Evolutionary conservation across 2,888 invertebrate genomes (phyloP).

Genomic region (Callosobruchus maculatus): DNA sequence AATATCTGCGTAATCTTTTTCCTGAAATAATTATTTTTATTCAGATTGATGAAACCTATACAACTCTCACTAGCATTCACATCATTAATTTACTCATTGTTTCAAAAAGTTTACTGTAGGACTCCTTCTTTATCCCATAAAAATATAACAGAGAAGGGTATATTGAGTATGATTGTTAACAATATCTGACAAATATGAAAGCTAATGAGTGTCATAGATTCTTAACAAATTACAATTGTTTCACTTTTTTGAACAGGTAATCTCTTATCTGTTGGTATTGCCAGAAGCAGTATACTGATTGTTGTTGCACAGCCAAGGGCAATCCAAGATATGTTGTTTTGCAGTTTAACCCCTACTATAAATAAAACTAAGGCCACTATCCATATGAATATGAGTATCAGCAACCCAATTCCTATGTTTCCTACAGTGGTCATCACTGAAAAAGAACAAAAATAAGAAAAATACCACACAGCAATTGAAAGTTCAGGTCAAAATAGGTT

Average conservation of each 20-base stretch:
- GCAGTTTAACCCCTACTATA: conserved; percentile 62
- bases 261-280: conserved; percentile 54
- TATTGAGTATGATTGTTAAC: not conserved
- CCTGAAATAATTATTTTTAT: conserved; percentile 38
- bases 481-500: not conserved
- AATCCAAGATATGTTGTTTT: conserved; percentile 62
- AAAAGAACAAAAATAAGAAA: conserved; percentile 9
- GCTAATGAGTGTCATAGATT: too few relatives aligned
- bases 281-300: conserved; percentile 58
- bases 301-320: conserved; percentile 54
- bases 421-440: conserved; percentile 37
- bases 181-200: too few relatives aligned
- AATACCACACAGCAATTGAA: too few relatives aligned
- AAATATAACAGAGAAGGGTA: too few relatives aligned
- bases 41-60: not conserved
- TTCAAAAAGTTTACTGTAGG: too few relatives aligned
- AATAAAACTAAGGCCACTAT: conserved; percentile 60
- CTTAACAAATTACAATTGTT: conserved; percentile 15
- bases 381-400: conserved; percentile 64
- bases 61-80: too few relatives aligned
- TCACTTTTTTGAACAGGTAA: conserved; percentile 20
- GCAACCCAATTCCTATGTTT: conserved; percentile 62
- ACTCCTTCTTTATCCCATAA: too few relatives aligned
- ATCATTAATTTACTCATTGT: not conserved
- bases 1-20: conserved; percentile 54